A percentile compares a stretch with the other conserved stretches of the same genome.
Conservation (phyloP, 2,888 invertebrate species). For the Scelioninae gen. 1 region DNA sequence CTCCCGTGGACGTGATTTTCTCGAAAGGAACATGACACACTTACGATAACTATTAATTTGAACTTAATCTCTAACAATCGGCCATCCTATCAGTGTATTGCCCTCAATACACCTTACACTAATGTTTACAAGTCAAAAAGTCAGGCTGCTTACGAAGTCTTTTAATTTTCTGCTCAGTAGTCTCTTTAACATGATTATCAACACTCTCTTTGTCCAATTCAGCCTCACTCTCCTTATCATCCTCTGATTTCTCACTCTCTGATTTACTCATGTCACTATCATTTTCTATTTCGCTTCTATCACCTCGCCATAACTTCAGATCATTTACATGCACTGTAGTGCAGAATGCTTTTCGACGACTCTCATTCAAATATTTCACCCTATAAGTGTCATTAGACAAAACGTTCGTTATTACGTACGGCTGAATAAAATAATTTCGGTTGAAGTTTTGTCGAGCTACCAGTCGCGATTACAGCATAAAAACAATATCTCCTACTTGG, state of each 20-base stretch:
- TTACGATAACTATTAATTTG: no score
- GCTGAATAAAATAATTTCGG: conserved; percentile 16
- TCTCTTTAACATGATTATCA: no score
- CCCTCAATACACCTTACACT: conserved; percentile 3
- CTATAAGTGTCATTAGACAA: conserved; percentile 14
- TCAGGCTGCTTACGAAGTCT: neutral
- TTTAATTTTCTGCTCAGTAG: no score
- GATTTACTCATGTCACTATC: no score
- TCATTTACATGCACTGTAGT: conserved; percentile 22
- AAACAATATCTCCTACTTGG: conserved; percentile 29
- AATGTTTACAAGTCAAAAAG: neutral
- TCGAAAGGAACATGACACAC: no score
- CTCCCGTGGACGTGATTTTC: no score
- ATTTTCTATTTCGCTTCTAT: neutral
- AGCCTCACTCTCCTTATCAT: neutral
- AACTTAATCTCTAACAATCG: no score
- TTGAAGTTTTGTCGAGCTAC: conserved; percentile 34
- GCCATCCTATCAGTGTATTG: conserved; percentile 15
- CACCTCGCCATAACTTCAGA: conserved; percentile 19
- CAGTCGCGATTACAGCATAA: conserved; percentile 11
- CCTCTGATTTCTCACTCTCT: conserved; percentile 2
- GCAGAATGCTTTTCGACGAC: neutral
- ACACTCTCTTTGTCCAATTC: neutral
- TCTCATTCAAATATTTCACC: no score
- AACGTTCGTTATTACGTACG: conserved; percentile 8